Conservation (phyloP, 2,888 invertebrate species). For the Drosophila picticornis region DNA sequence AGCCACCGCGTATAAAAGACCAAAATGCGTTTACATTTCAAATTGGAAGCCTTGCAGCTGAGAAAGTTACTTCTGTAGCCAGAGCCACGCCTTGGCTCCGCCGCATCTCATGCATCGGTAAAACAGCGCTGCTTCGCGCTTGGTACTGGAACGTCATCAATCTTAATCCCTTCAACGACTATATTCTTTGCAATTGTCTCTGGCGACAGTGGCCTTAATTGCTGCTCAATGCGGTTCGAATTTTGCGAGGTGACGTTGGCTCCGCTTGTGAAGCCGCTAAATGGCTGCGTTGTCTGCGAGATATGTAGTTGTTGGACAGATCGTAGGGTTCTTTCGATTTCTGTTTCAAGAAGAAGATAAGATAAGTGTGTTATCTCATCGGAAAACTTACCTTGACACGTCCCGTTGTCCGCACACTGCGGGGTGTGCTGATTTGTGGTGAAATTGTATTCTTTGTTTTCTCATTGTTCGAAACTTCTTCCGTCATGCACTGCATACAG, state of each 20-base stretch:
- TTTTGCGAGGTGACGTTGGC: background rate
- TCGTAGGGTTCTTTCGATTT: conserved; percentile 94
- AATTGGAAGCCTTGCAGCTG: conserved; percentile 73
- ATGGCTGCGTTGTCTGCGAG: conserved; percentile 82
- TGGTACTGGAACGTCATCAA: background rate
- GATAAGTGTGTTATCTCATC: background rate
- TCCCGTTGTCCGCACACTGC: conserved; percentile 82
- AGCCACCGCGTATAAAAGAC: background rate
- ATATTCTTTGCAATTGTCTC: background rate
- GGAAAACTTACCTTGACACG: conserved; percentile 79
- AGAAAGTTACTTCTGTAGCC: conserved; percentile 78
- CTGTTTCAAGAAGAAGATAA: conserved; percentile 78
- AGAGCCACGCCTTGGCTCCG: conserved; percentile 73
- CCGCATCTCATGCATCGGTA: conserved; percentile 73
- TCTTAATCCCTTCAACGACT: conserved; percentile 1
- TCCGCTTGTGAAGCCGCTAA: conserved; percentile 5
- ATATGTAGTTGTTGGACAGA: conserved; percentile 92
- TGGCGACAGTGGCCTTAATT: background rate
- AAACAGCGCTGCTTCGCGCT: conserved; percentile 25
- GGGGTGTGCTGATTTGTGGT: conserved; percentile 34
- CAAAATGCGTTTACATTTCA: conserved; percentile 64
- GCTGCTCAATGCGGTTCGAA: background rate
- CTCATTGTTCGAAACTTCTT: conserved; percentile 6
- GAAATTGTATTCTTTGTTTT: conserved; percentile 25
- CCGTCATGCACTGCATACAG: conserved; percentile 53